Conservation (phyloP, 35 echinoderm and acorn worm genomes). For the Lytechinus variegatus region DNA sequence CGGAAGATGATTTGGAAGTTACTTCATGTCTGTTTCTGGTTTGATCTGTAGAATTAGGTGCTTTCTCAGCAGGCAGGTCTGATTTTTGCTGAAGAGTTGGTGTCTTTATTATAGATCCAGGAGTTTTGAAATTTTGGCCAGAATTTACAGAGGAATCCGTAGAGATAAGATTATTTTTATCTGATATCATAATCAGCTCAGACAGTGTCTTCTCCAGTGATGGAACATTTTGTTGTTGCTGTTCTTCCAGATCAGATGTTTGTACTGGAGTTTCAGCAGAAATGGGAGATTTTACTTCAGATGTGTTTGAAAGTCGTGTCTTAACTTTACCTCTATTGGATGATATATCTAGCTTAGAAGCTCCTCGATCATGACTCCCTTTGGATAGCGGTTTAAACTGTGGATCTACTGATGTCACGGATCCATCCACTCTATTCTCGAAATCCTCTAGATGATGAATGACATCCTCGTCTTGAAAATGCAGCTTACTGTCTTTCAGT, state of each 20-base stretch:
- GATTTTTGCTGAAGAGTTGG: background rate
- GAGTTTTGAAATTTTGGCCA: background rate
- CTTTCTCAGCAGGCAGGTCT: background rate
- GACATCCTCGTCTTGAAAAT: background rate
- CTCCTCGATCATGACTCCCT: too few relatives aligned
- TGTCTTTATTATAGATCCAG: background rate
- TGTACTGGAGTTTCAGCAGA: background rate
- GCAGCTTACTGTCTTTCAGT: background rate
- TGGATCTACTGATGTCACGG: background rate
- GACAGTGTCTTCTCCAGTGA: background rate
- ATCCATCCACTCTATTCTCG: background rate
- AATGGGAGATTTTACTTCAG: background rate
- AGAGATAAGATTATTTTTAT: background rate
- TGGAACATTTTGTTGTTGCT: background rate
- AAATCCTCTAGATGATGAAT: background rate
- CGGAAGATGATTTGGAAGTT: background rate
- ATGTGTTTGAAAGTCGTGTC: background rate
- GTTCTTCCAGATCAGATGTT: background rate
- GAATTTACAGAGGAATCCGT: background rate
- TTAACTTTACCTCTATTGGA: too few relatives aligned
- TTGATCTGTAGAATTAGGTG: background rate
- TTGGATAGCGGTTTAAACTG: background rate
- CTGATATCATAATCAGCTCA: background rate
- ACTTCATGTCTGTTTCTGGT: background rate
- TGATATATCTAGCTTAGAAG: too few relatives aligned